Conservation (phyloP, 1,140 invertebrate genomes). For the Brachionus rubens region DNA sequence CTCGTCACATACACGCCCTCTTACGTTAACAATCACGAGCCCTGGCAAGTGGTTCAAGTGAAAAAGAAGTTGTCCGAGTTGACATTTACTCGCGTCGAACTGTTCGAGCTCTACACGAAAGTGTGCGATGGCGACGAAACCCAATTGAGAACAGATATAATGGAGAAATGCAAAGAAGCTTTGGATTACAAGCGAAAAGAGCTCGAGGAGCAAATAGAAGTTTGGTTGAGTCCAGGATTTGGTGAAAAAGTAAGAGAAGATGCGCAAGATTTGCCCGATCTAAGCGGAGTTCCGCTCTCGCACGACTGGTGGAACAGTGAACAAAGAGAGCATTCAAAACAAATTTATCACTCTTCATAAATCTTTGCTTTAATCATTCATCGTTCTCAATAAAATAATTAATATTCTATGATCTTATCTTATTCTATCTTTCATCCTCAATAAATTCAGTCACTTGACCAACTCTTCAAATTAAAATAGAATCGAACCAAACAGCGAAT, state of each 20-base stretch:
- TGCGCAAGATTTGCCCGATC: not conserved
- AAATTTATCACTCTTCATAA: constrained; percentile 39
- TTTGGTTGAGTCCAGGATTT: too few relatives aligned
- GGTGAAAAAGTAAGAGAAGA: not conserved
- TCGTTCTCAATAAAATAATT: too few relatives aligned
- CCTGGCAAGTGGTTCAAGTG: too few relatives aligned
- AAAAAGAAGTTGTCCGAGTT: too few relatives aligned
- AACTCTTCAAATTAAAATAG: not conserved
- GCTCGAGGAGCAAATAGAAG: too few relatives aligned
- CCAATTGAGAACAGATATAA: not conserved
- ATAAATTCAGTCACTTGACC: constrained; percentile 7
- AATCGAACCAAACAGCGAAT: not conserved
- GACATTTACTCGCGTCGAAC: too few relatives aligned
- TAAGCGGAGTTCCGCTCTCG: not conserved
- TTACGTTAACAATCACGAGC: too few relatives aligned
- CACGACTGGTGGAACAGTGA: not conserved
- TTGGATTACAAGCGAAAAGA: not conserved
- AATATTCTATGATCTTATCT: too few relatives aligned
- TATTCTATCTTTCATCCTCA: too few relatives aligned
- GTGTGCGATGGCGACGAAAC: too few relatives aligned
- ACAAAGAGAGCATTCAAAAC: not conserved
- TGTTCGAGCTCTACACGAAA: too few relatives aligned
- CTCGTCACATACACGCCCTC: too few relatives aligned
- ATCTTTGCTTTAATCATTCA: not conserved
- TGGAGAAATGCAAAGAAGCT: constrained; percentile 14